Conservation (phyloP, 2,888 invertebrate genomes). For the Apodemia zela region DNA sequence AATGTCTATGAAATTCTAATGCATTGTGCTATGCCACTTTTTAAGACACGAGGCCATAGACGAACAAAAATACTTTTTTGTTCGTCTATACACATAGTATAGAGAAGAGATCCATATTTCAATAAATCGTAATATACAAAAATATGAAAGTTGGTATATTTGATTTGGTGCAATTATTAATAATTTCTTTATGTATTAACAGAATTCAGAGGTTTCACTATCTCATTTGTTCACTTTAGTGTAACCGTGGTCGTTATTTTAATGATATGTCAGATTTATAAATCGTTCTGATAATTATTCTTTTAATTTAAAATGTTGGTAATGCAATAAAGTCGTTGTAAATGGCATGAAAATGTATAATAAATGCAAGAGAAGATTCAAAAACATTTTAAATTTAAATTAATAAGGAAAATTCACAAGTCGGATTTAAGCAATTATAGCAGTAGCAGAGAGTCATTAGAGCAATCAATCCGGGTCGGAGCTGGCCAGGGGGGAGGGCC, state of each 20-base stretch:
- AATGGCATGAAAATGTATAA: slow-evolving; percentile 30
- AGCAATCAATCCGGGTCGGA: slow-evolving; percentile 58
- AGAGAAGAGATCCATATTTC: no score
- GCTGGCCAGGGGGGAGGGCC: slow-evolving; percentile 38
- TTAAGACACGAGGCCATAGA: no score
- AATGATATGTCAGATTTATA: neutral
- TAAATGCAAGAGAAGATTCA: slow-evolving; percentile 17
- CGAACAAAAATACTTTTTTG: no score
- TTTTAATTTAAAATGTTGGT: neutral
- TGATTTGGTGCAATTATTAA: no score
- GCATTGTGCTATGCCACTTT: no score
- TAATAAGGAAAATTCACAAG: slow-evolving; percentile 53
- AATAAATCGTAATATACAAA: no score
- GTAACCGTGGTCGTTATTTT: neutral
- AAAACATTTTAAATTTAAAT: slow-evolving; percentile 48
- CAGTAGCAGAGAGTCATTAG: slow-evolving; percentile 72
- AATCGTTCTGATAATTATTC: neutral
- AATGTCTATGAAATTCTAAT: no score
- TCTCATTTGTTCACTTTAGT: neutral
- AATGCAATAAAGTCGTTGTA: neutral
- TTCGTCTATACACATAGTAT: no score
- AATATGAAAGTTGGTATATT: no score
- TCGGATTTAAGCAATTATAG: slow-evolving; percentile 68
- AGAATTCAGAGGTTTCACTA: neutral
- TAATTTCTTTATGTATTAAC: no score